Percentiles rank a stretch among this genome's conserved stretches.
Conservation (phyloP, 2,797 vertebrate species). For the Rousettus madagascariensis region DNA sequence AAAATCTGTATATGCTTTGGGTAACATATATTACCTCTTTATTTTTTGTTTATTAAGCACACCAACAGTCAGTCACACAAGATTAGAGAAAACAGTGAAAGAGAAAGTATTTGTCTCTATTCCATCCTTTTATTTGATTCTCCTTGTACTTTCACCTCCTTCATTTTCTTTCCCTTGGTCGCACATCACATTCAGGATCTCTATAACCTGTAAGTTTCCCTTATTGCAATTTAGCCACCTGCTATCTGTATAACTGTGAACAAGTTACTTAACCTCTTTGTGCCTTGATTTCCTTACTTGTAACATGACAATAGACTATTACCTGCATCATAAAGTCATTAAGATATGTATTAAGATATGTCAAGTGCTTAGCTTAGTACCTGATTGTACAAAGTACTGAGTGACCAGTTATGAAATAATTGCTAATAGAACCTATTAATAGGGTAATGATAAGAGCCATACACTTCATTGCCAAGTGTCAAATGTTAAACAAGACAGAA, state of each 20-base stretch:
- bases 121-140: neutral
- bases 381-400: neutral
- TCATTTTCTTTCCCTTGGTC: neutral
- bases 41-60: conserved; percentile 27
- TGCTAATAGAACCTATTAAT: neutral
- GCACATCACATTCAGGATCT: neutral
- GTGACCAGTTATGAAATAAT: neutral
- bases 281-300: neutral
- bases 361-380: neutral
- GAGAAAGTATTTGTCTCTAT: neutral
- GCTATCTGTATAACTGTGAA: neutral
- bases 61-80: neutral
- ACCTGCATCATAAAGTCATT: neutral
- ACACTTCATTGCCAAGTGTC: neutral
- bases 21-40: neutral
- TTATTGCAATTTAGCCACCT: neutral
- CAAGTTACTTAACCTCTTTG: neutral
- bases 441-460: neutral
- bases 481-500: neutral
- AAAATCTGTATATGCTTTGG: too few relatives aligned
- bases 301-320: neutral
- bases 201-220: neutral
- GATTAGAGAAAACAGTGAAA: neutral
- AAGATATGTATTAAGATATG: neutral
- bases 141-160: neutral